Base-by-base conservation (phyloP, 2,888 invertebrate species). In the Antheraea yamamai region DNA sequence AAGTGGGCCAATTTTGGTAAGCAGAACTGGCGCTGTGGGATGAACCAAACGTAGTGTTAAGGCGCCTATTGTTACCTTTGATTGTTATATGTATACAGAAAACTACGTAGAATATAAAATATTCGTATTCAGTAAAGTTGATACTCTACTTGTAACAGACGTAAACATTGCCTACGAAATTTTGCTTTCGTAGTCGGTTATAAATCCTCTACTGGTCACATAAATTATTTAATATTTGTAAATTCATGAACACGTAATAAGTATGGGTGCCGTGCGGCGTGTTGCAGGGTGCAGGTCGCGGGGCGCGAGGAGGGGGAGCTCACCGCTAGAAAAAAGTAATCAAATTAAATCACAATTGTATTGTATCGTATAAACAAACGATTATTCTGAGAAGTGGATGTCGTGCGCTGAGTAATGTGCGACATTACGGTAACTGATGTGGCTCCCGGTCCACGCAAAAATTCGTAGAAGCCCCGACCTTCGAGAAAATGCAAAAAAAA, bases 381-480 rank as follows among this genome's bases (percentile, higher is more conserved):
- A 16, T 66, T 66, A 26, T 66, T 66, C 64, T 26, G 64, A 66
- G 64, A 66, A 66, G 64, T 66, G 26, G 26, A 16, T 26, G 61
- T 61, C 23, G 61, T 8, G 23, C 61, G 64, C 52, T 47, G 72
- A 70, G n/a, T 51, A 47, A 72, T 78, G 72, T 52, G 72, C 47
- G 75, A 72, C 64, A 73, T 61, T 73, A 81, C 79, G 23, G 72
- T 51, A 72, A 72, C 84, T 77, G 80, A 79, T 75, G 83, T 79
- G 81, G 80, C 81, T 81, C 79, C 74, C 30, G 52, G n/a, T 77
- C 75, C 76, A 78, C 78, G 81, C 82, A 74, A 82, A 79, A 76
- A 73, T 87, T 87, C 87, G 82, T 77, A 77, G 87, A 87, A 87
- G 78, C 76, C 61, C 26, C 78, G 75, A 77, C 77, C 78, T 82